Evolutionary conservation across 2,888 invertebrate species (phyloP).

Genomic region (Pollenia griseotomentosa): DNA sequence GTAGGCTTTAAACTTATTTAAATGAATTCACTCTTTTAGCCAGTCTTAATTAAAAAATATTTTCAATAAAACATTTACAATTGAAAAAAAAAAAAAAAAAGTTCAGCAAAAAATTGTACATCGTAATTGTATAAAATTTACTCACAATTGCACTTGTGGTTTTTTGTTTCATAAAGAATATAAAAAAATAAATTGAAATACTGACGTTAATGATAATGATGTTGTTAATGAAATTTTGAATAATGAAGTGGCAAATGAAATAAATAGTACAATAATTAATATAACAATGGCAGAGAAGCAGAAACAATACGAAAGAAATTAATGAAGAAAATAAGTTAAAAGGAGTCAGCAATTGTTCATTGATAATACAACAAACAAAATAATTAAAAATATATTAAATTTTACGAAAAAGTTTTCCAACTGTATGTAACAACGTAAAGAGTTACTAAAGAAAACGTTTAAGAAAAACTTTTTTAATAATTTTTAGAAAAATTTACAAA

Average conservation of each 20-base stretch:
- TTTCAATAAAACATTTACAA: not conserved
- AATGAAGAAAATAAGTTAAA: conserved; percentile 18
- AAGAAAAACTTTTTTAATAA: not conserved
- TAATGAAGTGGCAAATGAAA: conserved; percentile 53
- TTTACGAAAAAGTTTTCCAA: not conserved
- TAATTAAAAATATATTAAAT: not conserved
- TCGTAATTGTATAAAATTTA: not conserved
- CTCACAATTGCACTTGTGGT: conserved; percentile 15
- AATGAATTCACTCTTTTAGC: too few species aligned
- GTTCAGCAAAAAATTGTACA: too few species aligned
- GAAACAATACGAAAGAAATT: conserved; percentile 2
- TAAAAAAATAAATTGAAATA: conserved; percentile 16
- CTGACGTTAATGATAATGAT: not conserved
- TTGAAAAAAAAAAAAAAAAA: not conserved
- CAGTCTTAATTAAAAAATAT: not conserved
- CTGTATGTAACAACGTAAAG: too few species aligned
- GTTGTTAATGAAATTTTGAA: conserved; percentile 29
- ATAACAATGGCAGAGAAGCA: conserved; percentile 10
- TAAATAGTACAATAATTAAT: conserved; percentile 32
- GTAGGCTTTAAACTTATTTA: too few species aligned
- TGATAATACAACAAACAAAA: not conserved
- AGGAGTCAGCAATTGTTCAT: conserved; percentile 4
- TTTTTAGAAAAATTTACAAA: too few species aligned
- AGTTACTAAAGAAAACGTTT: not conserved
- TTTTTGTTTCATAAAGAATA: not conserved